Conservation (phyloP, 2,888 invertebrate species). For the Xylophagus ater region DNA sequence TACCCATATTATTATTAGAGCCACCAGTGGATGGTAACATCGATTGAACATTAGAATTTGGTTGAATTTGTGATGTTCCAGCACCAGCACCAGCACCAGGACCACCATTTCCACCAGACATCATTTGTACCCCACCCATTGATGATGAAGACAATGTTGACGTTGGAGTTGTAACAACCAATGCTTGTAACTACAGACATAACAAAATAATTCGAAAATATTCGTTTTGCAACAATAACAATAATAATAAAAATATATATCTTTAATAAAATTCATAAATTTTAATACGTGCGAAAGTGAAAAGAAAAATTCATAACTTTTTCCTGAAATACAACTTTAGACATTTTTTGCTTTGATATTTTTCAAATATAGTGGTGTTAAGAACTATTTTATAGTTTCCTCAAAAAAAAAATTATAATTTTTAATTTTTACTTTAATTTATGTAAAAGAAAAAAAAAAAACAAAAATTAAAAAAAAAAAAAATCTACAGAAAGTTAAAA, state of each 20-base stretch:
- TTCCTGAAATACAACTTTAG: constrained; percentile 4
- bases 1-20: constrained; percentile 30
- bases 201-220: constrained; percentile 17
- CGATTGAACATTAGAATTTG: no score
- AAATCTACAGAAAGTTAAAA: no score
- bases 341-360: no score
- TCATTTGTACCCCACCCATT: constrained; percentile 33
- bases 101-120: constrained; percentile 19
- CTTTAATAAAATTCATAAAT: constrained; percentile 14
- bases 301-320: no score
- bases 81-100: constrained; percentile 7
- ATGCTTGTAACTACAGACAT: constrained; percentile 34
- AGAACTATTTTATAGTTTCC: no score
- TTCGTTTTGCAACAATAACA: constrained; percentile 8
- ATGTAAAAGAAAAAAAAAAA: not conserved
- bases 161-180: constrained; percentile 32
- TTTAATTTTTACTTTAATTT: not conserved
- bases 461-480: no score
- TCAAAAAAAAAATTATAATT: not conserved
- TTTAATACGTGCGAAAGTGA: no score
- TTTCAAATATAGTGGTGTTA: no score
- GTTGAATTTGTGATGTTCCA: constrained; percentile 7
- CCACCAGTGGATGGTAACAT: constrained; percentile 22
- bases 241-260: constrained; percentile 9
- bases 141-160: constrained; percentile 24